Evolutionary conservation across 2,888 invertebrate species (phyloP), one percentile per base, ranked within the genome.

Genomic region (Alloplasta piceator): DNA sequence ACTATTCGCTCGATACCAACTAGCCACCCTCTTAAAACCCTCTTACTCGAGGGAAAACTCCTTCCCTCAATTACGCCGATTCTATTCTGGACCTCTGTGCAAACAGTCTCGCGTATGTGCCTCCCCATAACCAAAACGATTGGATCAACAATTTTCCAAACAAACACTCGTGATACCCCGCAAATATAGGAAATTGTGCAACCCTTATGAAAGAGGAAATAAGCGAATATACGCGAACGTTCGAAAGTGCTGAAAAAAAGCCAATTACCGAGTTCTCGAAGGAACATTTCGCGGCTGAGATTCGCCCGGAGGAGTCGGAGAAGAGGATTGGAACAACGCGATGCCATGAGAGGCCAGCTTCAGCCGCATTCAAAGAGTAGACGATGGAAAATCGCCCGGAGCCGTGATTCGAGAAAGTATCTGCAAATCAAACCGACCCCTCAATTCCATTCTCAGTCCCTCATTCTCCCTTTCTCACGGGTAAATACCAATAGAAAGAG

Each of bases 41-140:
- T 58, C 63, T 58, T 70, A 66, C 63, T 78, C 64, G 56, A 76
- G 56, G 60, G 50, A 36, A 38, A 46, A 74, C 55, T 56, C 10
- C 36, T 26, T 50, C 71, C 78, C 77, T 82, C 85, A 87, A 87
- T 87, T 87, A 85, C 83, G 82, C 84, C 82, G 83, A 85, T 85
- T 82, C 83, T 82, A 80, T 85, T 85, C 78, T 80, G 80, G 80
- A 82, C 75, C 83, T 85, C 82, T 85, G 84, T 82, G 86, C 26
- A 26, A 87, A 83, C 87, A 84, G 82, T 87, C 86, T 79, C 74
- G 68, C 12, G 56, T 36, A 58, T 41, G 50, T 9, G 68, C 55
- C 56, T 48, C 26, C 26, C 26, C 26, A 26, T 26, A 26, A 26
- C 26, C 26, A 26, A 1, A 26, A 26, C 26, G 26, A 26, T 26